Percentiles rank a stretch among this genome's conserved stretches.
Evolutionary conservation across 2,888 invertebrate species (phyloP).

Genomic region (Exephanes ischioxanthus): DNA sequence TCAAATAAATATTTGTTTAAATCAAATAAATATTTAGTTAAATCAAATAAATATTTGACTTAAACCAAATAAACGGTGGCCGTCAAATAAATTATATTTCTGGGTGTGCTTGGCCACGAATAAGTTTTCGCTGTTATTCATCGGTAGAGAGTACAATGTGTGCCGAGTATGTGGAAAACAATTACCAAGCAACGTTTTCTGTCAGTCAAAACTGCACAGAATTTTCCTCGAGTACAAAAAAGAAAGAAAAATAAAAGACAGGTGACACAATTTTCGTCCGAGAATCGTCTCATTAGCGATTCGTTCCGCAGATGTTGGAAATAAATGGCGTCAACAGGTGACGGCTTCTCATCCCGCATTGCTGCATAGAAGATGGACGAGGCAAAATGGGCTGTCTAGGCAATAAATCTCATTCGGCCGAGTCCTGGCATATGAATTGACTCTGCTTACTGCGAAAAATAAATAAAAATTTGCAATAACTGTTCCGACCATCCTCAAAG

Average conservation of each 20-base stretch:
- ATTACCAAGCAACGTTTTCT: constrained; percentile 12
- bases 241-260: not conserved
- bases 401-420: no score
- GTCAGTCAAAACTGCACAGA: not conserved
- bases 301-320: not conserved
- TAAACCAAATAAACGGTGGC: no score
- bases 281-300: not conserved
- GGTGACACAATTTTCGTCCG: not conserved
- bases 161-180: constrained; percentile 6
- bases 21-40: no score
- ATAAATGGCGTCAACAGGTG: not conserved
- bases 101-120: constrained; percentile 23
- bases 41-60: no score
- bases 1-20: no score
- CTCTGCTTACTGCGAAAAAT: not conserved
- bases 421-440: no score
- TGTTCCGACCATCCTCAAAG: no score
- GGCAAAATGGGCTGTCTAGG: no score
- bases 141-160: not conserved
- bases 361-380: not conserved
- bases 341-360: not conserved
- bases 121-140: constrained; percentile 2
- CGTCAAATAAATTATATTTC: no score
- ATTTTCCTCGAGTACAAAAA: not conserved
- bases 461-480: not conserved